phyloP scores from a whole-genome alignment of 2,113 vertebrate species.

The Chlorodrepanis virens region DNA sequence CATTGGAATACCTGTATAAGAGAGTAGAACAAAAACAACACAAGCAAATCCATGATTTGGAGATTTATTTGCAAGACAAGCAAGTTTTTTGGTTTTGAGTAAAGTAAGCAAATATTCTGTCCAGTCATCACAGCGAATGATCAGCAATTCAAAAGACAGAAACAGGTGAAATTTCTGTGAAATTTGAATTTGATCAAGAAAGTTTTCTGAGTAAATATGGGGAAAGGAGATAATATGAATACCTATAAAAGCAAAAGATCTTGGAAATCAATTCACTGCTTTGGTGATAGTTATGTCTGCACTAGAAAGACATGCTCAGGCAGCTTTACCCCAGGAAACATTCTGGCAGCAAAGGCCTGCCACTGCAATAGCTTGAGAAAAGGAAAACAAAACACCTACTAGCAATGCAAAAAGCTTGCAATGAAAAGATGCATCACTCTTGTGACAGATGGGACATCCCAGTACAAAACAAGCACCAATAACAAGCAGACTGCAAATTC shows the following conservation, averaged over 20 bases:
- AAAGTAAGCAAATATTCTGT: background rate
- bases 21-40: background rate
- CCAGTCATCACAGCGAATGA: background rate
- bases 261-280: background rate
- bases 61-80: slow-evolving; percentile 2
- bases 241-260: background rate
- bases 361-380: background rate
- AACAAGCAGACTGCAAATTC: background rate
- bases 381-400: background rate
- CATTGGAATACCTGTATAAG: background rate
- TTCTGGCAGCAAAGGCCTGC: background rate
- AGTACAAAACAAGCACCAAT: background rate
- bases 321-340: background rate
- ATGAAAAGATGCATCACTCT: background rate
- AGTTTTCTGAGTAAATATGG: background rate
- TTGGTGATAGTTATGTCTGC: background rate
- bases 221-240: background rate
- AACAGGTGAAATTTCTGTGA: background rate
- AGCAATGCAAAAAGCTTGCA: background rate
- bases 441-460: background rate
- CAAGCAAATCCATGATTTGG: background rate
- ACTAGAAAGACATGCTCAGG: background rate
- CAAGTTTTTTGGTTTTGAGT: background rate
- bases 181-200: background rate
- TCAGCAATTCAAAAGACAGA: background rate